These are phyloP conservation scores for Capromys pilorides DNA, from an alignment of 2,797 vertebrate genomes.

Conservation along the genomic window DNA sequence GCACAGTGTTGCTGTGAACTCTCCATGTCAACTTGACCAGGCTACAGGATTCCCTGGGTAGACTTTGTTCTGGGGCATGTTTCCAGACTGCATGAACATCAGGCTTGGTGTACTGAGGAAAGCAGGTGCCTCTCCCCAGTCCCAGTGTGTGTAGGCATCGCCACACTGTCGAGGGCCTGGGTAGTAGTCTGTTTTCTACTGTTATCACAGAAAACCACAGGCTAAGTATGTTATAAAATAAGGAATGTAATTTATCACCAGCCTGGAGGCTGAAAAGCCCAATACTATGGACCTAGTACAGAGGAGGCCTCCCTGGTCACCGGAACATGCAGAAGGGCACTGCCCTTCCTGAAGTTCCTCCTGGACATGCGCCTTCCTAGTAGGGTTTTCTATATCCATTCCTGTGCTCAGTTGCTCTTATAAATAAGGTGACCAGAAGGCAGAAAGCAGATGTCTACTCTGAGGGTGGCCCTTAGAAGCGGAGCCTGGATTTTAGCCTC, in stretches of 20 bases:
- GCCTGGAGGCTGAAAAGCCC: not conserved
- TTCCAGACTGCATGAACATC: not conserved
- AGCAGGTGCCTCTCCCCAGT: not conserved
- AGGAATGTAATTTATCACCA: not conserved
- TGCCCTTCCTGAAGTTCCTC: too few relatives aligned
- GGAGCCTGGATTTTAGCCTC: not conserved
- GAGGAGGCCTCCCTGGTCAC: too few relatives aligned
- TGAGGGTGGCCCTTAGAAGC: not conserved
- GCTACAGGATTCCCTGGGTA: not conserved
- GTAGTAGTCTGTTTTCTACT: not conserved
- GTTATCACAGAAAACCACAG: not conserved
- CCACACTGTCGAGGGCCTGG: not conserved
- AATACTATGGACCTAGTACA: not conserved
- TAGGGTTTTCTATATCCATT: not conserved
- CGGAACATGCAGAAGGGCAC: not conserved
- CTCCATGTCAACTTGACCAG: not conserved
- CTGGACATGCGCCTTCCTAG: not conserved
- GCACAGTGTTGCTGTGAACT: not conserved
- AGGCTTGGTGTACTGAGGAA: not conserved
- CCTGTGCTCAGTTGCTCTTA: not conserved
- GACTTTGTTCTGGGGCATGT: not conserved
- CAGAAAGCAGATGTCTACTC: not conserved
- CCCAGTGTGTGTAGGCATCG: not conserved
- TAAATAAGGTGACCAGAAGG: not conserved
- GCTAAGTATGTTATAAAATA: not conserved